Base-by-base conservation (phyloP, 64 coral and sea anemone genomes). In the Montipora sp. region DNA sequence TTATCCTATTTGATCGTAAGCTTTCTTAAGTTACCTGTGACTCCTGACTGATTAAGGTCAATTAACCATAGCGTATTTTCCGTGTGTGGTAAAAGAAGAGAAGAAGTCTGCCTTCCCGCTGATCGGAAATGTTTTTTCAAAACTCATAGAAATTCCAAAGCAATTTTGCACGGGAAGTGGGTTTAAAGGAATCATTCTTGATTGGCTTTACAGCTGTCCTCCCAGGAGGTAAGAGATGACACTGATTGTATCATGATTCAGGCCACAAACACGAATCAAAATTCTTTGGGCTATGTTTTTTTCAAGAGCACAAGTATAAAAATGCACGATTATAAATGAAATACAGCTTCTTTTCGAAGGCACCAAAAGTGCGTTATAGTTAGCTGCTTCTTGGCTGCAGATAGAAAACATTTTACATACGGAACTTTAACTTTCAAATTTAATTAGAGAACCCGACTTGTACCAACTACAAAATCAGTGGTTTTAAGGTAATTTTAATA, bases 201-300 rank as follows among this genome's bases (percentile, higher is more conserved):
- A 21, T 85, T 71, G 27, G 7, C 48, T 71, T 50, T 18, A 10
- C 82, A 71, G 82, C 82, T 71, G 82, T 71, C 65, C 0, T 85
- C 16, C 19, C 45, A 71, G 45, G 68, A 85, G 82, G 82, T 85
- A 10, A 85, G 82, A 20, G 61, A 15, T 5, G 51, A 55, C 10
- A 55, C 5, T 55, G 51, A 7, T 55, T 55, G 51, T 55, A 36
- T 36, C 51, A 10, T 16, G 11, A 63, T 63, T 15, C 9, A 14
- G 60, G 9, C 60, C 14, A 63, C 60, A 14, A 63, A 63, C 60
- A 16, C 60, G 60, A 12, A 16, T 12, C 60, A 63, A 63, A 3
- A 12, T 63, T 15, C 3, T 63, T 57, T 6, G 60, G 13, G 14
- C 11, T 63, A 16, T 19, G 27, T 63, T 63, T 3, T 63, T 63